Base-by-base conservation (phyloP, 2,113 vertebrate species). In the Agelaius phoeniceus region DNA sequence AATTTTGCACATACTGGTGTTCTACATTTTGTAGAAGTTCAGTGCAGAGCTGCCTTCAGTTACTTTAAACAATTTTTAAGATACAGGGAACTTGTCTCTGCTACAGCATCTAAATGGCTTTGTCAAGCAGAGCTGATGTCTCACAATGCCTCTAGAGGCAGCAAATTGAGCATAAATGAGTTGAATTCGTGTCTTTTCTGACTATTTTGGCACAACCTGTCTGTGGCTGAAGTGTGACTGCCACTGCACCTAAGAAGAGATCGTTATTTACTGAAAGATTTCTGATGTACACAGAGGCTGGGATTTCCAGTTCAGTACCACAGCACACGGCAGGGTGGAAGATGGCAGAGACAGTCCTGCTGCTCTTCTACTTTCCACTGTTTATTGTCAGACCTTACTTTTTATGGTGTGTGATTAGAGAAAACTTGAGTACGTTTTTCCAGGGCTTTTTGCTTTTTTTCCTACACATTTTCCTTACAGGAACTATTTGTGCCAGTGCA, bases 381-480 rank as follows among this genome's bases (percentile, higher is more conserved):
- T 18, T 61, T 58, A 2, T 12, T 84, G 37, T 62, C 37, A 82
- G 28, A 17, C 22, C 26, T 37, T 72, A 8, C 12, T 39, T 88
- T 41, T 51, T 79, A 20, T 43, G 72, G 9, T 1, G 4, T 0
- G 0, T 21, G 12, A 6, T 35, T 58, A 8, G 8, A 54, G 54
- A 44, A 66, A 43, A 75, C 7, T 61, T 61, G 35, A 63, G 4
- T 9, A 27, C 4, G 4, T 8, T 55, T 49, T 44, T 48, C 7
- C 2, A 7, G 30, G 2, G 12, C 10, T 46, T 35, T 23, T 31
- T 24, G 6, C 8, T 1, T 57, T 33, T 54, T 41, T 62, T 9
- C 17, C 18, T 35, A 2, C 5, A 10, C 1, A 5, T 7, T 80
- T 83, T 15, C 11, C n/a, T 59, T 31, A 6, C 11, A 59, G 20